Conservation (phyloP, 2,888 invertebrate genomes). For the Zaprionus obscuricornis region DNA sequence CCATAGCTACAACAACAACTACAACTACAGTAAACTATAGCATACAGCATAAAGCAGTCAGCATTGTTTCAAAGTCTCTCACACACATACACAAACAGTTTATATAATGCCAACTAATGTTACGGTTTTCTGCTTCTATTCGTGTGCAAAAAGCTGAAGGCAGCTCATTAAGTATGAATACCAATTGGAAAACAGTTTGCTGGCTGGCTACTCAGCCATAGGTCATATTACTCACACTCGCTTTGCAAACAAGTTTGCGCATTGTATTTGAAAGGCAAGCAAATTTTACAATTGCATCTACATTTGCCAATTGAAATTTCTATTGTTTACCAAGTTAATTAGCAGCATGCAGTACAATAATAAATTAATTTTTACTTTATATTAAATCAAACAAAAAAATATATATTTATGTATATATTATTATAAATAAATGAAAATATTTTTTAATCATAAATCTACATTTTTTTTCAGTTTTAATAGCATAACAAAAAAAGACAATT, state of each 20-base stretch:
- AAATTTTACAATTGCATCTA: constrained; percentile 34
- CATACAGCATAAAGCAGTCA: too few species aligned
- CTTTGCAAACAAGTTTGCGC: constrained; percentile 31
- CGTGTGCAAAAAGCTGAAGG: constrained; percentile 30
- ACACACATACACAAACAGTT: constrained; percentile 6
- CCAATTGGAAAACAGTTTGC: constrained; percentile 41
- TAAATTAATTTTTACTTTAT: too few species aligned
- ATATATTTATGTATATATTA: too few species aligned
- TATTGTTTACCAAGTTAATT: constrained; percentile 55
- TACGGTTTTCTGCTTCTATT: constrained; percentile 20
- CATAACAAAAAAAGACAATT: too few species aligned
- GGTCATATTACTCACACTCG: constrained; percentile 19
- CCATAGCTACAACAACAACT: constrained; percentile 11
- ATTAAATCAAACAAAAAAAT: not conserved
- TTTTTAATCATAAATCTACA: too few species aligned
- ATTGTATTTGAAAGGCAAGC: constrained; percentile 20
- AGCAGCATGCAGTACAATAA: constrained; percentile 29
- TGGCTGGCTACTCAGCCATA: constrained; percentile 1
- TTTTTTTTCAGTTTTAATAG: too few species aligned
- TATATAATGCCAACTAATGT: constrained; percentile 45
- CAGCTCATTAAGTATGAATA: constrained; percentile 63
- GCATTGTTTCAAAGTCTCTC: constrained; percentile 7
- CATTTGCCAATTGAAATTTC: constrained; percentile 32
- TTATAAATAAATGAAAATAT: too few species aligned
- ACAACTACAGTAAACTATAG: too few species aligned